Evolutionary conservation across 2,888 invertebrate species (phyloP), one percentile per base, ranked within the genome.

Genomic region (Lepidonotus clava): DNA sequence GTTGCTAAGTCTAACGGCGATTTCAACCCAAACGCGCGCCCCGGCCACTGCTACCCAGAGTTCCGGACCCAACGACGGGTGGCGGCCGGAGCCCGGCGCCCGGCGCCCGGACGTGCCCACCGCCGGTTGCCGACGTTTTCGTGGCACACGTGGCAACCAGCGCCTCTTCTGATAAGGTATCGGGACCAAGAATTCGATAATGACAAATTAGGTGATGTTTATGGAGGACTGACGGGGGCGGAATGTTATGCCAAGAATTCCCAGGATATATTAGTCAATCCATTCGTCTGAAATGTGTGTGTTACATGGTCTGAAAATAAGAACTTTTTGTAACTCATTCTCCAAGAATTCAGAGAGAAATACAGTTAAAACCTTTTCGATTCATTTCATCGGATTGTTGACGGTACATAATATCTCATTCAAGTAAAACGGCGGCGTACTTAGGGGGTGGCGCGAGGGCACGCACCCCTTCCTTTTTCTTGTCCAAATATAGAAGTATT

Each of bases 131-230:
- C 46, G 18, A 28, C 28, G 24, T 61, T 61, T 61, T 28, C 61
- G 61, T 61, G 61, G 61, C 61, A 61, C 61, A 61, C 28, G 28
- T 61, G 61, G 61, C 61, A 61, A 61, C n/a, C n/a, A 24, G 61
- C 24, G 61, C 61, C 28, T 61, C 61, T 61, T 61, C 71, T 38
- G 71, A 71, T 71, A 71, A 71, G 71, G 71, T 71, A 71, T 71
- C 71, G 4, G 71, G 36, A 71, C n/a, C 4, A 38, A 71, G 71
- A 71, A 71, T 71, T 71, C 71, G 71, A 71, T 71, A 71, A 71
- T 36, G 61, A 32, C 61, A 61, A 61, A 61, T 61, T 61, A 61
- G 61, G 28, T 61, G 61, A 61, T 24, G 61, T 61, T 61, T 61
- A 61, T 61, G 61, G 24, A 32, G 61, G 28, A 11, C 24, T 28